Conservation (phyloP, 92 coral and sea anemone species). For the Heliopora coerulea region DNA sequence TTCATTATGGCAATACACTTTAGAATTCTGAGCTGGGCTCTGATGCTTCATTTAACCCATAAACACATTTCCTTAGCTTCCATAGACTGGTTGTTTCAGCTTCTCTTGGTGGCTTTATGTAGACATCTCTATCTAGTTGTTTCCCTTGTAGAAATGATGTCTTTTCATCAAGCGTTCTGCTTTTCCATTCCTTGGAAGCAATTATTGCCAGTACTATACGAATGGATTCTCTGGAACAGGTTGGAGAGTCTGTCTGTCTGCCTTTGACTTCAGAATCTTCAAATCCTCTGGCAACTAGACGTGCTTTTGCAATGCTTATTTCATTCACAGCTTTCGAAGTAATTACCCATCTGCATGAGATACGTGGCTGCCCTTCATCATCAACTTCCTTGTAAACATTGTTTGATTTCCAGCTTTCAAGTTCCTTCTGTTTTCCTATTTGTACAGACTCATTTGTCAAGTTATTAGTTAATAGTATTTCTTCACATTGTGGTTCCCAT, state of each 20-base stretch:
- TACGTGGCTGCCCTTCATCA: not conserved
- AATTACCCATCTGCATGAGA: conserved; percentile 15
- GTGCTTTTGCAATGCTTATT: conserved; percentile 1
- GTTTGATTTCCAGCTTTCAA: conserved; percentile 19
- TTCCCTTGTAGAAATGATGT: conserved; percentile 14
- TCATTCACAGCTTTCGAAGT: conserved; percentile 13
- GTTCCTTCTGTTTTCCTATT: conserved; percentile 16
- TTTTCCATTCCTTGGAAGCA: conserved; percentile 17
- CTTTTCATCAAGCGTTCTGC: conserved; percentile 13
- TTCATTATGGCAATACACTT: no score
- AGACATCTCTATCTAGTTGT: conserved; percentile 5
- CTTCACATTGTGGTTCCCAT: conserved; percentile 6
- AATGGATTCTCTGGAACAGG: conserved; percentile 20
- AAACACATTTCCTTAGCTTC: conserved; percentile 13
- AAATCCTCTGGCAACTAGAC: conserved; percentile 20
- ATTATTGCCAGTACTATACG: conserved; percentile 1
- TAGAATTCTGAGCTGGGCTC: no score
- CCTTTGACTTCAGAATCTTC: not conserved
- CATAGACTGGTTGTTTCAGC: conserved; percentile 11
- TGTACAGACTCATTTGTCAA: not conserved
- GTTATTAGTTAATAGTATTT: conserved; percentile 2
- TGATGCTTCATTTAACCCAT: conserved; percentile 22
- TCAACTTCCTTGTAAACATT: conserved; percentile 17
- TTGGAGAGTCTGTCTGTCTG: conserved; percentile 19
- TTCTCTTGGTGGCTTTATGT: conserved; percentile 8